Base-by-base conservation (phyloP, 37 sponge, comb jelly and placozoan genomes). In the Hexactinellida sp. region DNA sequence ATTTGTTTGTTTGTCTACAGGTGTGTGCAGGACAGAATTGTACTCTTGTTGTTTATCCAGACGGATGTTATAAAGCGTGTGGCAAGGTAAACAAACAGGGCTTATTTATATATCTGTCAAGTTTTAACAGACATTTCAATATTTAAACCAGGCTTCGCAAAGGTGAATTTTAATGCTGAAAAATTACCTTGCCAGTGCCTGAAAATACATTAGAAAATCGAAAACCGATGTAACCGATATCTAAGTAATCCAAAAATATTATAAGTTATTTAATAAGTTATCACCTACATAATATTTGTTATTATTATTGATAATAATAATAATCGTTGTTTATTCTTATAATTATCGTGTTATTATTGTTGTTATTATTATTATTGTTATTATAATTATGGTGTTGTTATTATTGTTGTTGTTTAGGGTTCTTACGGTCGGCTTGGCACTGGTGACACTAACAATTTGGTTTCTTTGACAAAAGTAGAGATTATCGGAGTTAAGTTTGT, bases 1-100 rank as follows among this genome's bases (percentile, higher is more conserved):
- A 32, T n/a, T 86, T 23, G 23, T 88, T 9, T 86, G 5, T 36
- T 28, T 90, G 37, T 47, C 37, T n/a, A 25, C 55, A 93, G 92
- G 86, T 96, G 38, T 91, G 88, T 37, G 97, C 92, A 36, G 97
- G 97, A 36, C 97, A 92, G 38, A 92, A 94, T 84, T 96, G 97
- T 82, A 87, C 94, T 30, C 91, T 96, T 54, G 85, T 91, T 10
- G 84, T 96, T 21, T 89, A 82, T 38, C 24, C 54, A 24, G 90
- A 92, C 51, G 97, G 97, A 3, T 83, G 85, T 13, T 52, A 94
- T 38, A 88, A 91, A 39, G 94, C 89, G 0, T 96, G 97, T 88
- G 97, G 97, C n/a, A 96, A 96, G 89, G 95, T 91, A 36, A 87
- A n/a, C 89, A 28, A 85, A 55, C n/a, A 39, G 36, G 1, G 24